These are phyloP conservation scores for Pantelozetes paolii DNA, from an alignment of 2,888 invertebrate genomes.

Conservation along the genomic window DNA sequence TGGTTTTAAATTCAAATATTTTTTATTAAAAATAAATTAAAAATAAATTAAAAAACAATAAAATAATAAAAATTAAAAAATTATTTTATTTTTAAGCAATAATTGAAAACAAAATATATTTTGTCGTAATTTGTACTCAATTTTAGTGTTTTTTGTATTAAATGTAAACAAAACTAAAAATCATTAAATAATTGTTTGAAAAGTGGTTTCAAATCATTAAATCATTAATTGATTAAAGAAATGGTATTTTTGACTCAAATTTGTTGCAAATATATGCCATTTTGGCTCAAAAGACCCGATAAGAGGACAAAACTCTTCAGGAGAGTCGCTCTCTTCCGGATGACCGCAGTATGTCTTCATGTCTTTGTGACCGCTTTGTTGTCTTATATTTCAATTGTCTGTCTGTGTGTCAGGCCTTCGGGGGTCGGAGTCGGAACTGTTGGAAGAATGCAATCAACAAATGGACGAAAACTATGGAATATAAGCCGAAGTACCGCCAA, in stretches of 20 bases:
- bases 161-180: too few relatives aligned
- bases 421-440: conserved; percentile 37
- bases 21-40: too few relatives aligned
- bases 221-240: background rate
- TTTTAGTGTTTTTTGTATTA: too few relatives aligned
- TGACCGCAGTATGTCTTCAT: conserved; percentile 29
- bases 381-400: background rate
- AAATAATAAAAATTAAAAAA: too few relatives aligned
- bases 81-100: too few relatives aligned
- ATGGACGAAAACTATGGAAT: conserved; percentile 38
- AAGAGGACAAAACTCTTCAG: conserved; percentile 21
- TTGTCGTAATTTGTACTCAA: too few relatives aligned
- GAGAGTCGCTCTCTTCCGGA: conserved; percentile 36
- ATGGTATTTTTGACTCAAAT: conserved; percentile 41
- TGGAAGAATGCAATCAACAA: conserved; percentile 35
- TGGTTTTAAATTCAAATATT: too few relatives aligned
- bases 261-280: conserved; percentile 43
- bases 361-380: background rate
- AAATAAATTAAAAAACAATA: too few relatives aligned
- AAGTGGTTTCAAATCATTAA: too few relatives aligned
- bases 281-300: conserved; percentile 33
- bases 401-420: conserved; percentile 15
- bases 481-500: conserved; percentile 79
- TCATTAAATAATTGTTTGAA: too few relatives aligned
- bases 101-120: too few relatives aligned